Evolutionary conservation across 37 sponge, comb jelly and placozoan species (phyloP).

Genomic region (Hormiphora californensis): DNA sequence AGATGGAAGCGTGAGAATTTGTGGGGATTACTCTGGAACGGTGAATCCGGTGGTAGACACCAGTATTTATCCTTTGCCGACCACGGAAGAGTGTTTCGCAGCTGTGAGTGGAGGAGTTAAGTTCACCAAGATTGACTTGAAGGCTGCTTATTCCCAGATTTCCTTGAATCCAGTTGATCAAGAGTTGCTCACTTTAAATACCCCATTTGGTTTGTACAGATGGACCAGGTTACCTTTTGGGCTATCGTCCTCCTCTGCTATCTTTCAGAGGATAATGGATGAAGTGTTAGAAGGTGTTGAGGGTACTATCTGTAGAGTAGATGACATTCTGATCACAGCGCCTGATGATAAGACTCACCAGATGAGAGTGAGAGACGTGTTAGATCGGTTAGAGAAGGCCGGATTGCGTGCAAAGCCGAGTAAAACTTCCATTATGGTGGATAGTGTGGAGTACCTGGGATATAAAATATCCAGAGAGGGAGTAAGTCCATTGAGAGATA

Average conservation of each 20-base stretch:
- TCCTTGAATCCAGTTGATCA: not conserved
- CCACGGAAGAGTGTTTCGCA: conserved; percentile 38
- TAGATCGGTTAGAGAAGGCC: not conserved
- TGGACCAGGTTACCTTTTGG: not conserved
- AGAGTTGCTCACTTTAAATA: not conserved
- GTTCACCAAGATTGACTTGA: conserved; percentile 49
- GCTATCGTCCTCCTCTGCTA: not conserved
- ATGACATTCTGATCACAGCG: conserved; percentile 12
- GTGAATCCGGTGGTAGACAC: conserved; percentile 48
- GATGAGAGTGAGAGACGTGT: not conserved
- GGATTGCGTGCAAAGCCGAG: not conserved
- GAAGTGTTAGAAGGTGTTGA: not conserved
- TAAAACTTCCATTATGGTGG: not conserved
- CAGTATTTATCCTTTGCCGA: conserved; percentile 52
- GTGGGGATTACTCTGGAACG: conserved; percentile 55
- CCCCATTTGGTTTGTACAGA: not conserved
- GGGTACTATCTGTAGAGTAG: conserved; percentile 20
- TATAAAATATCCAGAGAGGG: not conserved
- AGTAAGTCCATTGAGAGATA: not conserved
- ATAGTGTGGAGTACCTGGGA: not conserved
- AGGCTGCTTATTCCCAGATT: conserved; percentile 36
- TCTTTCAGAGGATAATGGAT: conserved; percentile 32
- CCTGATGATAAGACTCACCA: not conserved
- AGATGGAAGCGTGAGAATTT: conserved; percentile 38
- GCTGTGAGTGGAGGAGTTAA: conserved; percentile 29